Percentiles rank a stretch among this genome's conserved stretches.
These are phyloP conservation scores for Lota lota DNA, from an alignment of 2,113 vertebrate species.

Conservation along the genomic window DNA sequence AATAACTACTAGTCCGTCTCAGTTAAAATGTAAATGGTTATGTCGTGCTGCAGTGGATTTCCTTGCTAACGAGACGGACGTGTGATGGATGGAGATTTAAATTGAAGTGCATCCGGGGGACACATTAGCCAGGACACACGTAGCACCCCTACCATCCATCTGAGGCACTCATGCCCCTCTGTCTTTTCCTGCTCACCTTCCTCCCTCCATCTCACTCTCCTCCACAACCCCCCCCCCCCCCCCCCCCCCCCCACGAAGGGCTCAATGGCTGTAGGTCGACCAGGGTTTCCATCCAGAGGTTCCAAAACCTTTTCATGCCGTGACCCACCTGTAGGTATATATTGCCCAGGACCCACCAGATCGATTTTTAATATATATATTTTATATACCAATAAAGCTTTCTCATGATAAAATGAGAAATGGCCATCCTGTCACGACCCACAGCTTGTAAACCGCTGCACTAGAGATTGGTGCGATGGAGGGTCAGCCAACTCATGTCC, in stretches of 20 bases:
- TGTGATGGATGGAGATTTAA: not conserved
- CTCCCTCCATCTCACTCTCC: not conserved
- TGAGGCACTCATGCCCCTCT: not conserved
- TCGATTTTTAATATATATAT: no score
- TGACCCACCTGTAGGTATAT: no score
- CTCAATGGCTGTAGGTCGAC: no score
- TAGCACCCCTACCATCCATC: not conserved
- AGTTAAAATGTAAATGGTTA: not conserved
- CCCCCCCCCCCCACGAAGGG: not conserved
- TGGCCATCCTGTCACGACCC: no score
- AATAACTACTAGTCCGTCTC: not conserved
- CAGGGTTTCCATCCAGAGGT: no score
- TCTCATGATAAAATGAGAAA: no score
- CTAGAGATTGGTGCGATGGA: no score
- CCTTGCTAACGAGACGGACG: not conserved
- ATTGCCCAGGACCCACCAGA: no score
- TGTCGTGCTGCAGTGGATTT: not conserved
- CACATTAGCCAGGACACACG: not conserved
- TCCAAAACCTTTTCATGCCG: no score
- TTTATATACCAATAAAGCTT: no score
- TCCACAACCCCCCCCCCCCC: not conserved
- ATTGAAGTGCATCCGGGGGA: not conserved
- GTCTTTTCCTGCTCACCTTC: not conserved
- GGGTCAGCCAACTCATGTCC: no score
- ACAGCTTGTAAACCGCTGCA: no score